Evolutionary conservation across 2,113 vertebrate species (phyloP).

Genomic region (Sphaerodactylus townsendi): DNA sequence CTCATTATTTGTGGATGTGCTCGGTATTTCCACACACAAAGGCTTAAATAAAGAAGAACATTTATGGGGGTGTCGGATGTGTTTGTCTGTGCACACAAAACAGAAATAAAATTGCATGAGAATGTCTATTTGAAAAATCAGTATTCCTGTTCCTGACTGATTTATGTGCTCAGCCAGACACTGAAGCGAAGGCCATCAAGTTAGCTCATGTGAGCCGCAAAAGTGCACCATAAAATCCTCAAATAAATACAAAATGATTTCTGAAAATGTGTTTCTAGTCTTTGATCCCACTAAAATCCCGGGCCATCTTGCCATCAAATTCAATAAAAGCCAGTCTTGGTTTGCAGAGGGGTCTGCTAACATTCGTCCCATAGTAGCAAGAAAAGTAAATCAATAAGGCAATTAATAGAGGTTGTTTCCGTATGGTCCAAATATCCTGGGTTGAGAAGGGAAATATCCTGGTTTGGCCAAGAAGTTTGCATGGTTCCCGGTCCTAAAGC

Average conservation of each 20-base stretch:
- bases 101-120: not conserved
- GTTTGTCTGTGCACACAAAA: not conserved
- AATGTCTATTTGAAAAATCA: not conserved
- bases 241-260: not conserved
- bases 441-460: too few relatives aligned
- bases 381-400: not conserved
- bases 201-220: not conserved
- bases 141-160: not conserved
- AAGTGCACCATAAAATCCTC: not conserved
- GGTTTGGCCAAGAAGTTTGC: too few relatives aligned
- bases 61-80: not conserved
- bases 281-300: not conserved
- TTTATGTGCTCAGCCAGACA: not conserved
- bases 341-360: not conserved
- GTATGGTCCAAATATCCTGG: too few relatives aligned
- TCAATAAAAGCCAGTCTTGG: not conserved
- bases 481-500: too few relatives aligned
- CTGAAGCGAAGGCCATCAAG: not conserved
- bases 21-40: too few relatives aligned
- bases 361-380: not conserved
- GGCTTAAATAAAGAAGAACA: not conserved
- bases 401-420: not conserved
- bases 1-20: too few relatives aligned
- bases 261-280: not conserved
- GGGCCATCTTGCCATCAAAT: not conserved